A percentile compares a stretch with the other conserved stretches of the same genome.
Conservation (phyloP, 2,888 invertebrate species). For the Onchidella celtica region DNA sequence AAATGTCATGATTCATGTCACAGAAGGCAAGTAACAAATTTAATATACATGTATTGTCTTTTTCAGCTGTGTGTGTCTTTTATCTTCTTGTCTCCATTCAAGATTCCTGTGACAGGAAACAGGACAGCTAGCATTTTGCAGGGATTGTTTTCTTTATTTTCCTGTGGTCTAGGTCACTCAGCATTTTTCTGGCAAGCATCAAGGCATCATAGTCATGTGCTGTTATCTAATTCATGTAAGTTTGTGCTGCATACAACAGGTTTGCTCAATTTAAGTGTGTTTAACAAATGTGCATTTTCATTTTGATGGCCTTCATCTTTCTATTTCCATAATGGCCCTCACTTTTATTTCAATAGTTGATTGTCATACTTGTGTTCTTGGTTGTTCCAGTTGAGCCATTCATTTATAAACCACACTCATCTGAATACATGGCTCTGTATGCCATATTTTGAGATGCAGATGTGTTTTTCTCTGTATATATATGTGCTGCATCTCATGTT, state of each 20-base stretch:
- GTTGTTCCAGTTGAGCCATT: slow-evolving; percentile 21
- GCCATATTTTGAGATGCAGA: slow-evolving; percentile 1
- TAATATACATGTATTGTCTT: no score
- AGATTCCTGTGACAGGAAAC: no score
- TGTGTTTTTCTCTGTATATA: slow-evolving; percentile 1
- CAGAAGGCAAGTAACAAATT: no score
- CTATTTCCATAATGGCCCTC: neutral
- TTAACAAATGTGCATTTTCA: slow-evolving; percentile 17
- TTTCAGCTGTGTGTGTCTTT: no score
- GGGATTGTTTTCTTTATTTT: neutral
- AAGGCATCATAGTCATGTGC: no score
- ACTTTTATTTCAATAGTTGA: neutral
- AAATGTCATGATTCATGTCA: no score
- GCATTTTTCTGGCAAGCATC: neutral
- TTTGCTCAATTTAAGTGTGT: slow-evolving; percentile 34
- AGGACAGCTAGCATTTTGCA: neutral
- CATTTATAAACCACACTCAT: slow-evolving; percentile 21
- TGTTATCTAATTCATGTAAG: no score
- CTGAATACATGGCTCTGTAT: neutral
- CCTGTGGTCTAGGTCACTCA: neutral
- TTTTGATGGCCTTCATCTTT: neutral
- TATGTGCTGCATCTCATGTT: neutral
- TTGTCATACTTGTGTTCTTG: slow-evolving; percentile 28
- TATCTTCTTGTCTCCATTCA: no score
- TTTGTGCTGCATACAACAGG: no score